Evolutionary conservation across 2,888 invertebrate genomes (phyloP), one percentile per base, ranked within the genome.

Genomic region (Noctua janthe): DNA sequence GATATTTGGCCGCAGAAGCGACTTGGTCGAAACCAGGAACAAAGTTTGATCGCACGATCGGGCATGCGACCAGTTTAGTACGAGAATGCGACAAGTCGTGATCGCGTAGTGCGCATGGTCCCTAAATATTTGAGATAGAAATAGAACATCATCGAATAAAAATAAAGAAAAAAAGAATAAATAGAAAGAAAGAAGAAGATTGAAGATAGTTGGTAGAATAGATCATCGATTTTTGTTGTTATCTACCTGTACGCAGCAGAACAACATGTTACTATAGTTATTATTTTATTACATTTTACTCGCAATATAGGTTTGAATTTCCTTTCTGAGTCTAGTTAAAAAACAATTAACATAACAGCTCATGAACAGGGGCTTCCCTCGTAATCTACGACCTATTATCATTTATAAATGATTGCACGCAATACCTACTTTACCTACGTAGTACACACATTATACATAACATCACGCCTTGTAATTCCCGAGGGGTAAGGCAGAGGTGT

Each of bases 251-350:
- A 78, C n/a, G n/a, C 43, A 47, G 4, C 35, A n/a, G 29, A 80
- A 67, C 1, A n/a, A 29, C 29, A 29, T 3, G 20, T 49, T 49
- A 49, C 49, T 35, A n/a, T 54, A n/a, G n/a, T n/a, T 23, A 23
- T 56, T 11, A 29, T 29, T 29, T 29, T 11, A 23, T 66, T 29
- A 43, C 2, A 71, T 51, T 43, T 29, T 43, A 67, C 70, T n/a
- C 47, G 23, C 10, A 54, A 15, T 49, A 81, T 54, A n/a, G n/a
- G 75, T 35, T 54, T 39, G n/a, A n/a, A 47, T 64, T 73, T 64
- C 47, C 35, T 35, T n/a, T n/a, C 5, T 54, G 51, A 64, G 20
- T 66, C 47, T 74, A 74, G n/a, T 47, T 82, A 54, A 54, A 66
- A 69, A 82, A 64, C 20, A 4, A 54, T 47, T 13, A 72, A n/a